Percentiles rank a stretch among this genome's conserved stretches.
These are phyloP conservation scores for Dasysyrphus albostriatus DNA, from an alignment of 2,888 invertebrate genomes.

Conservation along the genomic window DNA sequence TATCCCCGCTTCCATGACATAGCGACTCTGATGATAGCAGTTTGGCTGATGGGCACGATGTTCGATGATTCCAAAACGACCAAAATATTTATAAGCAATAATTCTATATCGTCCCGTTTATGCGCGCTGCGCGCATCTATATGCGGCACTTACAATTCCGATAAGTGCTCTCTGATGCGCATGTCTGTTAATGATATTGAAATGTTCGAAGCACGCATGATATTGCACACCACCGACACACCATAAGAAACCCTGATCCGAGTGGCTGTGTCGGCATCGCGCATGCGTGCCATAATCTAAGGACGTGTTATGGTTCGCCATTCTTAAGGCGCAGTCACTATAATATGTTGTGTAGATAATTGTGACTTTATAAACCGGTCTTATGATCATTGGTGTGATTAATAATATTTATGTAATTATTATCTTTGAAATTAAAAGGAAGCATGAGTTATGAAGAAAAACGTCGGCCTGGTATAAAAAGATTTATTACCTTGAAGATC, in stretches of 20 bases:
- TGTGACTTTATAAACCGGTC: conserved; percentile 43
- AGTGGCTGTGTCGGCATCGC: conserved; percentile 1
- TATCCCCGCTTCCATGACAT: conserved; percentile 15
- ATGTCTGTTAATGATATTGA: conserved; percentile 68
- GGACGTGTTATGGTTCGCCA: conserved; percentile 47
- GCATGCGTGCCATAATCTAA: conserved; percentile 12
- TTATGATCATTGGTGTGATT: conserved; percentile 25
- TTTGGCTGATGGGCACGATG: conserved; percentile 29
- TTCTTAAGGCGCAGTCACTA: conserved; percentile 16
- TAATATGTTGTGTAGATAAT: conserved; percentile 3
- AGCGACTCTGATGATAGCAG: conserved; percentile 1
- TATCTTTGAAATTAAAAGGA: conserved; percentile 14
- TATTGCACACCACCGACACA: conserved; percentile 1
- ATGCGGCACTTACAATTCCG: conserved; percentile 64
- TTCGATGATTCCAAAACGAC: conserved; percentile 35
- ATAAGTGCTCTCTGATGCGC: conserved; percentile 72
- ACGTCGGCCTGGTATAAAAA: neutral
- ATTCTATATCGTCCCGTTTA: conserved; percentile 69
- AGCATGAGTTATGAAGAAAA: neutral
- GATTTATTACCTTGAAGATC: neutral
- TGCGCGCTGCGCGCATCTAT: conserved; percentile 51
- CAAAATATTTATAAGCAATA: conserved; percentile 76
- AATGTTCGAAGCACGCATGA: conserved; percentile 56
- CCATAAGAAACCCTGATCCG: neutral
- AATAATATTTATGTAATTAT: conserved; percentile 7